Base-by-base conservation (phyloP, 2,888 invertebrate species). In the Drosophila lacicola region DNA sequence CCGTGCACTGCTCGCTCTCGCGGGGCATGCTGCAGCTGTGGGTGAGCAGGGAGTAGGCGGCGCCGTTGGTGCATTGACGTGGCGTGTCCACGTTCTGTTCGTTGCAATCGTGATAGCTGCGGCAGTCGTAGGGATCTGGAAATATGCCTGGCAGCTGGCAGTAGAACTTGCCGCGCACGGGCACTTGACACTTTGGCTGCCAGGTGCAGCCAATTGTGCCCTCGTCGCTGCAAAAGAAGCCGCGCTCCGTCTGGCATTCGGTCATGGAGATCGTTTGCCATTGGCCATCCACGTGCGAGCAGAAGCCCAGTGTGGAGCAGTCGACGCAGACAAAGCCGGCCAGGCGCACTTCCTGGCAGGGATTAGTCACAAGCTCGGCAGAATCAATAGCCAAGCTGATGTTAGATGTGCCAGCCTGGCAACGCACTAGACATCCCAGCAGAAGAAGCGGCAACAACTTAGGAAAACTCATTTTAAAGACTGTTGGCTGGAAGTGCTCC, bases 41-140 rank as follows among this genome's bases (percentile, higher is more conserved):
- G 0, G 80, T 69, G 9, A 68, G 65, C 4, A 83, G 67, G 10
- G 90, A 90, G 70, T 84, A 92, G 3, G 80, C 90, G 1, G 77
- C 70, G 4, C 83, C 89, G 29, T 78, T 81, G 56, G 78, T 72
- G 54, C 91, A 90, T 41, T 75, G 75, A 0, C 64, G 70, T 0
- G 82, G 85, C 4, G 75, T 76, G 34, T 84, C 83, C 51, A 72
- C 66, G 17, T 82, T 87, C 5, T 60, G 73, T 0, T 72, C 70
- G 46, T 70, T 81, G 62, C 91, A 92, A 47, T 87, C 82, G 61
- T 92, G 91, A 62, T 91, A 91, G 46, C 75, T 83, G 62, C 89
- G 90, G 47, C 91, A 92, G 44, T 91, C 88, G 55, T 91, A 91
- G 6, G 91, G 91, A 89, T 92, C 90, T 1, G 91, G 91, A 56